These are phyloP conservation scores for Silvanus unidentatus DNA, from an alignment of 2,888 invertebrate genomes.

Conservation along the genomic window DNA sequence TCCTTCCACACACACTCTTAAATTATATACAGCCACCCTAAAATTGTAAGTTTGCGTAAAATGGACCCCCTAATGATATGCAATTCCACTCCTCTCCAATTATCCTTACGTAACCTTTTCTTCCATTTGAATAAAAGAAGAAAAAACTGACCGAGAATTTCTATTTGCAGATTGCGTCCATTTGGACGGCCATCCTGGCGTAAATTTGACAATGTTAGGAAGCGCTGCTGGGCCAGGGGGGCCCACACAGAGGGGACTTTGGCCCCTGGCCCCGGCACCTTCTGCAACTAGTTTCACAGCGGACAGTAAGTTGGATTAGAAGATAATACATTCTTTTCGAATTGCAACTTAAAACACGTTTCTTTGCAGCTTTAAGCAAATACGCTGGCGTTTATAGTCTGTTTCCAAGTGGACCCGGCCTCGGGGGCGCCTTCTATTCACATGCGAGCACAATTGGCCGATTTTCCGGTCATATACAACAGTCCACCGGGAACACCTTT, in stretches of 20 bases:
- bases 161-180: too few relatives aligned
- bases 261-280: constrained; percentile 50
- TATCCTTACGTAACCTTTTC: too few relatives aligned
- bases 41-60: too few relatives aligned
- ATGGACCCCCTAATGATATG: too few relatives aligned
- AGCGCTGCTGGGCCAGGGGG: constrained; percentile 46
- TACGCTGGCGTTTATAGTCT: constrained; percentile 63
- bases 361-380: constrained; percentile 55
- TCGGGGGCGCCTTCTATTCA: constrained; percentile 45
- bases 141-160: too few relatives aligned
- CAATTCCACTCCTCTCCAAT: too few relatives aligned
- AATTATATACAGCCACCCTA: too few relatives aligned
- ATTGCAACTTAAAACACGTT: background rate
- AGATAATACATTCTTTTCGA: background rate
- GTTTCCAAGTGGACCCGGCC: constrained; percentile 52
- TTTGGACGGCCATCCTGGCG: constrained; percentile 9
- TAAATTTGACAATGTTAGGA: constrained; percentile 38
- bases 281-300: constrained; percentile 39
- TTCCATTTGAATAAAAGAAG: too few relatives aligned
- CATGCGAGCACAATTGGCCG: constrained; percentile 44
- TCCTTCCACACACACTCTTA: too few relatives aligned
- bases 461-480: constrained; percentile 41
- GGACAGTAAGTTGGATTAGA: constrained; percentile 42
- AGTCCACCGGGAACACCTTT: constrained; percentile 41
- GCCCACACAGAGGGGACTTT: constrained; percentile 44